Evolutionary conservation across 2,888 invertebrate species (phyloP).

Genomic region (Morpho deidamia): DNA sequence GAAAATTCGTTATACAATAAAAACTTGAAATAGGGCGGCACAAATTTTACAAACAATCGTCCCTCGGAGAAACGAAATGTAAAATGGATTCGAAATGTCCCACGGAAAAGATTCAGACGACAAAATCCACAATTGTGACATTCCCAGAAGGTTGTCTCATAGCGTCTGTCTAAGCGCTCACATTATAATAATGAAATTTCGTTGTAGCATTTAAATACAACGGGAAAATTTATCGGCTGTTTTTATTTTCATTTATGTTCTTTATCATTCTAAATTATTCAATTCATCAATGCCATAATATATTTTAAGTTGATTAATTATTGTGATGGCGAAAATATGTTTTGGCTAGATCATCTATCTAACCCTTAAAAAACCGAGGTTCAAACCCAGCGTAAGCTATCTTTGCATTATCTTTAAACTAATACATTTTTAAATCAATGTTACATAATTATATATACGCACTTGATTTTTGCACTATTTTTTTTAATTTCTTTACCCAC

Average conservation of each 20-base stretch:
- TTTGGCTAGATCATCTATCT: too few relatives aligned
- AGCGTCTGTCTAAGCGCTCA: slow-evolving; percentile 23
- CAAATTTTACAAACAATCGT: slow-evolving; percentile 11
- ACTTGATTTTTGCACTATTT: too few relatives aligned
- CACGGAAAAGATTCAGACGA: slow-evolving; percentile 20
- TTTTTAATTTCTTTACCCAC: too few relatives aligned
- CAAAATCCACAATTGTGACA: slow-evolving; percentile 26
- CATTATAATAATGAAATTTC: slow-evolving; percentile 27
- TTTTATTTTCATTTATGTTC: slow-evolving; percentile 1
- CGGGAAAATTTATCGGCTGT: slow-evolving; percentile 19
- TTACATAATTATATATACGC: too few relatives aligned
- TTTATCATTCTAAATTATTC: too few relatives aligned
- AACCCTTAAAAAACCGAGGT: too few relatives aligned
- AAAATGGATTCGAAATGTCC: slow-evolving; percentile 19
- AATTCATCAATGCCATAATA: too few relatives aligned
- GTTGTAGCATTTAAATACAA: slow-evolving; percentile 21
- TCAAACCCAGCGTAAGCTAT: too few relatives aligned
- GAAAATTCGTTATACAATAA: neutral
- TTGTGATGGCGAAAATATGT: neutral
- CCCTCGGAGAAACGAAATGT: slow-evolving; percentile 14
- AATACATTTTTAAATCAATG: too few relatives aligned
- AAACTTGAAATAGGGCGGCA: slow-evolving; percentile 6
- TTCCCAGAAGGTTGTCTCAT: slow-evolving; percentile 23
- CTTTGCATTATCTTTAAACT: too few relatives aligned
- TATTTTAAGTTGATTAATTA: neutral